Conservation (phyloP, 2,113 vertebrate genomes). For the Equus przewalskii region DNA sequence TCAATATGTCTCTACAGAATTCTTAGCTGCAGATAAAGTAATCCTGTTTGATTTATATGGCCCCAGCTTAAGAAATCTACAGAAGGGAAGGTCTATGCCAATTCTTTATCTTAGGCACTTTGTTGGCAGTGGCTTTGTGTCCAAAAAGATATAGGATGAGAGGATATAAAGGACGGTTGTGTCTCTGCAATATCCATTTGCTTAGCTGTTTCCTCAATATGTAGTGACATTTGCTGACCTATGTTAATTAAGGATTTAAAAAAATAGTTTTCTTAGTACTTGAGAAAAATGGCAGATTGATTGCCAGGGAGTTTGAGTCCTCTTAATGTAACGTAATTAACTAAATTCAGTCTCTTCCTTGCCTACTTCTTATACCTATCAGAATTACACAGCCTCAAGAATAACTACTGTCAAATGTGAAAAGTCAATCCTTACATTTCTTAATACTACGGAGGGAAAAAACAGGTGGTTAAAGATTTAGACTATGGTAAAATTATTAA, state of each 20-base stretch:
- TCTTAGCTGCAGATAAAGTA: conserved; percentile 72
- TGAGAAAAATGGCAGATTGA: conserved; percentile 67
- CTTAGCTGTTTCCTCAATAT: conserved; percentile 35
- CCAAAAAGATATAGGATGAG: conserved; percentile 34
- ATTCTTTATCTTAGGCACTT: conserved; percentile 74
- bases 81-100: conserved; percentile 40
- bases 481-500: conserved; percentile 53
- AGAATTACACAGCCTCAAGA: conserved; percentile 13
- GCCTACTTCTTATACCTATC: neutral
- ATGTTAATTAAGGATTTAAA: conserved; percentile 58
- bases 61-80: conserved; percentile 56
- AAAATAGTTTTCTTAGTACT: conserved; percentile 70
- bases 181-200: conserved; percentile 1
- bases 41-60: conserved; percentile 67
- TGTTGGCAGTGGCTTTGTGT: conserved; percentile 62
- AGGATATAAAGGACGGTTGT: conserved; percentile 23
- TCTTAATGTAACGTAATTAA: conserved; percentile 71
- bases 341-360: conserved; percentile 62
- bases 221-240: conserved; percentile 65
- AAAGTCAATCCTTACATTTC: conserved; percentile 26
- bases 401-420: neutral
- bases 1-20: conserved; percentile 74
- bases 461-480: conserved; percentile 60
- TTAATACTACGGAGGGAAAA: conserved; percentile 14
- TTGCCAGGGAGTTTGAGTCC: conserved; percentile 61